Percentiles rank a stretch among this genome's conserved stretches.
These are phyloP conservation scores for Anguilla marmorata DNA, from an alignment of 2,797 vertebrate species.

Conservation along the genomic window DNA sequence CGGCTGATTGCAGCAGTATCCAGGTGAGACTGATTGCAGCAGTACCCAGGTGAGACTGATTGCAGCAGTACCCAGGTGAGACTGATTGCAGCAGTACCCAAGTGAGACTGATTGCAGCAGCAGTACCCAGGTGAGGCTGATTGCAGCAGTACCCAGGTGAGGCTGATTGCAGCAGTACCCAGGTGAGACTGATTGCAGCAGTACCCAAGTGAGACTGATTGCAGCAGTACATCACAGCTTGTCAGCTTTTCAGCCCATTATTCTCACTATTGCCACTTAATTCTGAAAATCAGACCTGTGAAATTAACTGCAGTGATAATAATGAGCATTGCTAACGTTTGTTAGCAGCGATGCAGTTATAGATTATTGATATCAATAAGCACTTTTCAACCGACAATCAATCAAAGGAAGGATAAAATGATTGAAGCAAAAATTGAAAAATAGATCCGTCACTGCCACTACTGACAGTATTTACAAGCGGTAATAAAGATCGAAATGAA, in stretches of 20 bases:
- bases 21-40: too few species aligned
- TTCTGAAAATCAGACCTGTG: not conserved
- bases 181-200: too few species aligned
- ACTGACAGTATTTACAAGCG: not conserved
- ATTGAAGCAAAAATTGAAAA: not conserved
- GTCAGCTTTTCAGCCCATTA: not conserved
- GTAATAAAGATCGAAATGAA: not conserved
- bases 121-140: too few species aligned
- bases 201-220: too few species aligned
- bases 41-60: too few species aligned
- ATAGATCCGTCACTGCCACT: constrained; percentile 1
- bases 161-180: too few species aligned
- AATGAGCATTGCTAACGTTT: not conserved
- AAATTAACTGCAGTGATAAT: not conserved
- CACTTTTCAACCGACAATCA: not conserved
- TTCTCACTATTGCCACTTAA: not conserved
- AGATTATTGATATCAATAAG: not conserved
- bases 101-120: too few species aligned
- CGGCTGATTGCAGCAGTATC: too few species aligned
- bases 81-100: too few species aligned
- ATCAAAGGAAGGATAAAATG: not conserved
- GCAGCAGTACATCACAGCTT: not conserved
- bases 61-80: too few species aligned
- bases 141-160: too few species aligned
- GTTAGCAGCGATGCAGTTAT: too few species aligned